Evolutionary conservation across 2,888 invertebrate species (phyloP).

Genomic region (Yponomeuta cagnagella): DNA sequence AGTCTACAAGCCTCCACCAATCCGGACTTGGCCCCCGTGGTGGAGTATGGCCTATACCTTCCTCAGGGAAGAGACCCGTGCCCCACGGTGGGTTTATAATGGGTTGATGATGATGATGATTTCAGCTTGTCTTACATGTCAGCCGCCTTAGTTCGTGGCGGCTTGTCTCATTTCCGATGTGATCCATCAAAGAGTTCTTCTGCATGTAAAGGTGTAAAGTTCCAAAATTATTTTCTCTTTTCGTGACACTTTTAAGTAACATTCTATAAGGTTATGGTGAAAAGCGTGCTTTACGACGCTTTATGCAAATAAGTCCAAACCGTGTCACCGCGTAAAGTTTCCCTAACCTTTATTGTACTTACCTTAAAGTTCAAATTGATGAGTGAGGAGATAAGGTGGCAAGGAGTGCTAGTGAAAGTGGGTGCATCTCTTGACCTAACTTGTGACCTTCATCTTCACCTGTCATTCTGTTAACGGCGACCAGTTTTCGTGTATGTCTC

Average conservation of each 20-base stretch:
- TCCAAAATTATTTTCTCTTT: not conserved
- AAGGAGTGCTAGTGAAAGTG: conserved; percentile 50
- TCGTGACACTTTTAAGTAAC: not conserved
- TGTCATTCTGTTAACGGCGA: conserved; percentile 39
- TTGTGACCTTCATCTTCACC: conserved; percentile 64
- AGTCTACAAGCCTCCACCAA: no score
- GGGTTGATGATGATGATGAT: no score
- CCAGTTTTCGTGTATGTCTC: conserved; percentile 15
- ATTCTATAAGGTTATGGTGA: not conserved
- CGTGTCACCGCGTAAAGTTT: not conserved
- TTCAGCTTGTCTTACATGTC: no score
- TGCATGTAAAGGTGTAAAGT: no score
- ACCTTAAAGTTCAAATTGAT: not conserved
- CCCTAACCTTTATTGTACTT: not conserved
- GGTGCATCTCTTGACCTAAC: conserved; percentile 54
- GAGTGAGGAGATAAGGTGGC: not conserved
- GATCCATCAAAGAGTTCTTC: no score
- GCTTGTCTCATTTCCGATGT: no score
- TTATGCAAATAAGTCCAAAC: not conserved
- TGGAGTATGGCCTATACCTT: no score
- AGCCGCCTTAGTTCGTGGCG: no score
- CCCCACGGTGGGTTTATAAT: no score
- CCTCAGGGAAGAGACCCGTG: no score
- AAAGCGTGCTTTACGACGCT: not conserved
- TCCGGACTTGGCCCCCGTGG: no score